Base-by-base conservation (phyloP, 2,888 invertebrate species). In the Scaptodrosophila latifasciaeformis region DNA sequence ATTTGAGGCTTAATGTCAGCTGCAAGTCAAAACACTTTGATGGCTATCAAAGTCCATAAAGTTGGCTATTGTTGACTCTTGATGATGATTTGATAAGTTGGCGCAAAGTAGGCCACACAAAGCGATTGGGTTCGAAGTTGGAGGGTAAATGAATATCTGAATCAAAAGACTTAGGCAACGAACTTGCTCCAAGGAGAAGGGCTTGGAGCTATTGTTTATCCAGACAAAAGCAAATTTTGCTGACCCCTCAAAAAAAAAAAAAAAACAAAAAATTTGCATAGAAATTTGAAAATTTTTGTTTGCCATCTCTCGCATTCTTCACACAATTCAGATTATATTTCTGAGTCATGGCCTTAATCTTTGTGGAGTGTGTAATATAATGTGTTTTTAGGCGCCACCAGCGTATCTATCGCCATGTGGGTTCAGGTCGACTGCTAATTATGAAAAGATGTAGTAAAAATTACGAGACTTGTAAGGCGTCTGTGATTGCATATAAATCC, bases 101-200 rank as follows among this genome's bases (percentile, higher is more conserved):
- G 42, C 15, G 35, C 39, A 18, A n/a, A 47, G 30, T 9, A 24
- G 55, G 50, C 67, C 59, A 53, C 64, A 57, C 66, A 59, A 37
- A 1, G 10, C 37, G 37, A 15, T 27, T 9, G 9, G 27, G 27
- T 27, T 17, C 13, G 13, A 34, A 27, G 31, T 5, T n/a, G 4
- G n/a, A 31, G 31, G 12, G n/a, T n/a, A 5, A 31, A 31, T 10
- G 31, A 24, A 24, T 7, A 3, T 24, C 7, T 24, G 3, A 59
- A 67, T 65, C 63, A 71, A 80, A 80, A 81, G 81, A 81, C 72
- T 81, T 82, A 72, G 67, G 75, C 66, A 70, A 79, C 72, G 56
- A 81, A 79, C 79, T 67, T 60, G 65, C 60, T 24, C 24, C n/a
- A n/a, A n/a, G n/a, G n/a, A n/a, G n/a, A n/a, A n/a, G n/a, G n/a